Evolutionary conservation across 2,797 vertebrate genomes (phyloP), one percentile per base, ranked within the genome.

Genomic region (Enteromius mattozi): DNA sequence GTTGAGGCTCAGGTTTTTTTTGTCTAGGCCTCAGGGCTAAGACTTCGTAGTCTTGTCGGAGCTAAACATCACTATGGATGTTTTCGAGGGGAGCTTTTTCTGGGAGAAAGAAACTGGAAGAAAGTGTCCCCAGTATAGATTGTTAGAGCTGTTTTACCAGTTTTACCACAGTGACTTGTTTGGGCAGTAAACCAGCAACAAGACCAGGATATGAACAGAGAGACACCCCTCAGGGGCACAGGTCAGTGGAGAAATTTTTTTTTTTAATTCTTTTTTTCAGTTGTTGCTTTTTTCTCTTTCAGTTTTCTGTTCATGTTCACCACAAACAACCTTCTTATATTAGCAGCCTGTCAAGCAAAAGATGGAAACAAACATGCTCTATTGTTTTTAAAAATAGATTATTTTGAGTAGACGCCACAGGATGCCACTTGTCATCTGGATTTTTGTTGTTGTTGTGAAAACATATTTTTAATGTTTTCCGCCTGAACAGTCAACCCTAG

Each of bases 171-270:
- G 40, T 78, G 9, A n/a, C 3, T 56, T 35, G 9, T 68, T 17
- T 69, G 40, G 40, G 4, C n/a, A 24, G 47, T 56, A 63, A 63
- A 80, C 12, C 6, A 30, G 16, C 17, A 82, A 24, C 54, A 72
- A 78, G 47, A 35, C 40, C n/a, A 72, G 37, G 9, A 71, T n/a
- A 24, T 71, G 72, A 61, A 68, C 68, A 66, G 9, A 42, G 2
- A 42, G 10, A 12, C 42, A 42, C 42, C 42, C 40, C 40, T 42
- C 40, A 42, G 40, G 40, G 40, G 7, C 40, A 42, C 40, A 42
- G 40, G 37, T 86, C 35, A 85, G 80, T 78, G 45, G 35, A 40
- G 7, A 83, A 30, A 68, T 63, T 47, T 79, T 16, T n/a, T 37
- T 70, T 37, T 8, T 37, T 27, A 68, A 54, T 47, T 40, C 37